Evolutionary conservation across 2,113 vertebrate species (phyloP).

Genomic region (Elanoides forficatus): DNA sequence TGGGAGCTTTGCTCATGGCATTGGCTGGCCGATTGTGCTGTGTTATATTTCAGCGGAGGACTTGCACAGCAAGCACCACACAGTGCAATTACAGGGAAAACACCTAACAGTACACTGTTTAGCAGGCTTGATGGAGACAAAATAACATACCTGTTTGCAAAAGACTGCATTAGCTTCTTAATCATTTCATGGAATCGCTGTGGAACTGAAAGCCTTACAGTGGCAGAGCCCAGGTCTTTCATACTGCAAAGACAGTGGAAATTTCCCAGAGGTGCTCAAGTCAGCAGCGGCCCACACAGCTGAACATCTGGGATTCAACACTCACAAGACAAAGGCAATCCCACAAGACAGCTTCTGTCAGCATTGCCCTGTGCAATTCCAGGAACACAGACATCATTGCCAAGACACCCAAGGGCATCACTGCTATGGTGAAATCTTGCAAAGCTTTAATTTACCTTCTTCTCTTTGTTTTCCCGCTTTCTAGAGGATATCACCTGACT

Average conservation of each 20-base stretch:
- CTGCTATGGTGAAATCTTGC: not conserved
- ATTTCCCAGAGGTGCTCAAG: not conserved
- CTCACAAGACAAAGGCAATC: not conserved
- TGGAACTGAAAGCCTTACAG: not conserved
- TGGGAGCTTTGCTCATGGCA: accelerated
- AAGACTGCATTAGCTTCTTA: not conserved
- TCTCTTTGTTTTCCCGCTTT: not conserved
- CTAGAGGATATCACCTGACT: not conserved
- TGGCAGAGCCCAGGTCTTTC: not conserved
- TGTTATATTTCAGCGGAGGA: not conserved
- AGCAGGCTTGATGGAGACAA: not conserved
- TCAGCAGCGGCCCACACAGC: not conserved
- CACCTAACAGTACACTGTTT: not conserved
- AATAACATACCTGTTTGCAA: accelerated
- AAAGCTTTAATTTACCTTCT: not conserved
- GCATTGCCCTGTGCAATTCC: not conserved
- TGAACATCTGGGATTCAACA: not conserved
- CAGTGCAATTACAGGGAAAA: not conserved
- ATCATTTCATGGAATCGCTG: accelerated
- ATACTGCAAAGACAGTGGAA: not conserved
- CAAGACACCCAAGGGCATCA: not conserved
- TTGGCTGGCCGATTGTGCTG: not conserved
- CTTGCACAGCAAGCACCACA: not conserved
- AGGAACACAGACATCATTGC: not conserved
- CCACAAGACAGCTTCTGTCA: not conserved